phyloP scores from a whole-genome alignment of 2,797 vertebrate genomes.

The Molossus alvarezi region DNA sequence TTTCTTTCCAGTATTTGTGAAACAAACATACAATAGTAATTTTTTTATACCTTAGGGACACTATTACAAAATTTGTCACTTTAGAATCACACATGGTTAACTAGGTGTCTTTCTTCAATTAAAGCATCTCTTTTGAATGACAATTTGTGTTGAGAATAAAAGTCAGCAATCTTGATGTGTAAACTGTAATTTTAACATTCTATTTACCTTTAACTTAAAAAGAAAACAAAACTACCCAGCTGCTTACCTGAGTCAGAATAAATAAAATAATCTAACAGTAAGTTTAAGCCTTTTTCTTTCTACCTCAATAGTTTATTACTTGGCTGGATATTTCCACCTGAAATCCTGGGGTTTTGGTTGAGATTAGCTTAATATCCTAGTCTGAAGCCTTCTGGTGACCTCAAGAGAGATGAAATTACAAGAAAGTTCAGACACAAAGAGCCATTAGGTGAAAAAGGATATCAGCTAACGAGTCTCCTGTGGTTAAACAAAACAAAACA shows the following conservation, averaged over 20 bases:
- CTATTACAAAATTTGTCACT: background rate
- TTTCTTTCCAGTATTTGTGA: background rate
- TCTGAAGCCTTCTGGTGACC: conserved; percentile 46
- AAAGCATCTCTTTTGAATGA: background rate
- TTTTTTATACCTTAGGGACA: background rate
- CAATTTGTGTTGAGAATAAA: background rate
- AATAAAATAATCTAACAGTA: conserved; percentile 35
- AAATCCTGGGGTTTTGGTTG: background rate
- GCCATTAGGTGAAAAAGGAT: conserved; percentile 68
- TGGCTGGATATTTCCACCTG: conserved; percentile 35
- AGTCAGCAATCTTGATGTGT: background rate
- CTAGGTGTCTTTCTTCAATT: background rate
- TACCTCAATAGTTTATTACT: conserved; percentile 71
- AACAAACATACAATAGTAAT: background rate
- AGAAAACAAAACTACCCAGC: background rate
- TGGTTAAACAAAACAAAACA: conserved; percentile 53
- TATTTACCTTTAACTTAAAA: conserved; percentile 31
- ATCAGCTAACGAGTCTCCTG: conserved; percentile 57
- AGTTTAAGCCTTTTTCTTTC: conserved; percentile 68
- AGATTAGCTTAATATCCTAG: conserved; percentile 66
- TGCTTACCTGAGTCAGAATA: background rate
- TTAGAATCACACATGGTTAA: background rate
- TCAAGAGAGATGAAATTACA: conserved; percentile 71
- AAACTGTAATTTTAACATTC: background rate
- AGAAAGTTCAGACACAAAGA: conserved; percentile 67